Percentiles rank a stretch among this genome's conserved stretches.
These are phyloP conservation scores for Ochropleura leucogaster DNA, from an alignment of 2,888 invertebrate genomes.

Conservation along the genomic window DNA sequence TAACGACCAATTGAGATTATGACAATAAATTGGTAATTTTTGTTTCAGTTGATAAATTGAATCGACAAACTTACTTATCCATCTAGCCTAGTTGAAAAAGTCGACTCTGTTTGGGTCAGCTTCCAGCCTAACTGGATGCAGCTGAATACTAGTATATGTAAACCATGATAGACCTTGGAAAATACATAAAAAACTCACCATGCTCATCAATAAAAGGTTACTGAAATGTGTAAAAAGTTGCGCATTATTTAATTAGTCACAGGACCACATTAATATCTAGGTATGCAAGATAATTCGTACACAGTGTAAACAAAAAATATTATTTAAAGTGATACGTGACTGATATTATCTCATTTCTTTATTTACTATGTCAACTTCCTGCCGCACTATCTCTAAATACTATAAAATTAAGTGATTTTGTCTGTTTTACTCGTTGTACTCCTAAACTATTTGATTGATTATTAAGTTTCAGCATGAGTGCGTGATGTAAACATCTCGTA, in stretches of 20 bases:
- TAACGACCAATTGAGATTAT: too few species aligned
- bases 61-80: neutral
- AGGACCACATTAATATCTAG: constrained; percentile 3
- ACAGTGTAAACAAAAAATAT: constrained; percentile 25
- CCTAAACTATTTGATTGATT: neutral
- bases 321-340: constrained; percentile 1
- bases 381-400: constrained; percentile 1
- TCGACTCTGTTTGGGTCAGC: neutral
- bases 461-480: too few species aligned
- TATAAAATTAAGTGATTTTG: constrained; percentile 2
- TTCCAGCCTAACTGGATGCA: neutral
- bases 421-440: neutral
- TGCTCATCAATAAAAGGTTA: neutral
- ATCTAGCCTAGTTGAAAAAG: neutral
- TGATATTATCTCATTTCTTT: constrained; percentile 26
- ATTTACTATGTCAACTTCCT: constrained; percentile 13
- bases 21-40: too few species aligned
- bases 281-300: neutral
- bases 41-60: neutral
- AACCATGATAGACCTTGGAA: neutral
- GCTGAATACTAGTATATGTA: neutral
- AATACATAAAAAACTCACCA: neutral
- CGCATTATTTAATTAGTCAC: constrained; percentile 16
- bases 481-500: too few species aligned
- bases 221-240: neutral